phyloP scores from a whole-genome alignment of 1,140 invertebrate genomes.

The Himalopsyche phryganea region DNA sequence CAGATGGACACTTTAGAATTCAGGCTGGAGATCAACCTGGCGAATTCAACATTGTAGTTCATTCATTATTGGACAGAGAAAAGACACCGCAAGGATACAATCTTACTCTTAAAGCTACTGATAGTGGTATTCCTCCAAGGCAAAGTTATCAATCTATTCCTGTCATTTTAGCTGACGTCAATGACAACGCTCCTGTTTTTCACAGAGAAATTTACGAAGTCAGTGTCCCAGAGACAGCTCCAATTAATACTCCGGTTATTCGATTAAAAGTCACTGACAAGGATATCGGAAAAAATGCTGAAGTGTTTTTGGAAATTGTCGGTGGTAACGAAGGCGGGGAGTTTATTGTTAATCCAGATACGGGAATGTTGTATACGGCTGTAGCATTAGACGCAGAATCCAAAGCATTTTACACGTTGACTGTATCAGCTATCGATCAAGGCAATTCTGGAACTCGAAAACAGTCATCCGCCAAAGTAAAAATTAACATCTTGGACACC shows the following conservation, averaged over 20 bases:
- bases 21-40: conserved; percentile 56
- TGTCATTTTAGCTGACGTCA: conserved; percentile 74
- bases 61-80: conserved; percentile 74
- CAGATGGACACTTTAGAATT: conserved; percentile 81
- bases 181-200: conserved; percentile 86
- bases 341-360: conserved; percentile 82
- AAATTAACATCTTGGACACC: conserved; percentile 80
- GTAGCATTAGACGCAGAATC: conserved; percentile 83
- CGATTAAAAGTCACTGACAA: conserved; percentile 81
- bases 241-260: conserved; percentile 83
- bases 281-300: conserved; percentile 76
- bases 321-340: conserved; percentile 87
- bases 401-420: conserved; percentile 85
- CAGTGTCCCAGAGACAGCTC: conserved; percentile 82
- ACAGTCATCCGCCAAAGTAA: conserved; percentile 85
- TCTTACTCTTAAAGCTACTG: conserved; percentile 78
- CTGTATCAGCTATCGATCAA: conserved; percentile 86
- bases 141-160: conserved; percentile 72
- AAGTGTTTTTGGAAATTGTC: conserved; percentile 84
- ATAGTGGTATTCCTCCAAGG: conserved; percentile 74
- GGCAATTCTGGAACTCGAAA: conserved; percentile 78
- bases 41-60: conserved; percentile 74
- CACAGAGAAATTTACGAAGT: conserved; percentile 85
- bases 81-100: conserved; percentile 77
- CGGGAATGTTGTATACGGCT: conserved; percentile 85